These are phyloP conservation scores for Trichopoda pennipes DNA, from an alignment of 2,888 invertebrate species.

Conservation along the genomic window DNA sequence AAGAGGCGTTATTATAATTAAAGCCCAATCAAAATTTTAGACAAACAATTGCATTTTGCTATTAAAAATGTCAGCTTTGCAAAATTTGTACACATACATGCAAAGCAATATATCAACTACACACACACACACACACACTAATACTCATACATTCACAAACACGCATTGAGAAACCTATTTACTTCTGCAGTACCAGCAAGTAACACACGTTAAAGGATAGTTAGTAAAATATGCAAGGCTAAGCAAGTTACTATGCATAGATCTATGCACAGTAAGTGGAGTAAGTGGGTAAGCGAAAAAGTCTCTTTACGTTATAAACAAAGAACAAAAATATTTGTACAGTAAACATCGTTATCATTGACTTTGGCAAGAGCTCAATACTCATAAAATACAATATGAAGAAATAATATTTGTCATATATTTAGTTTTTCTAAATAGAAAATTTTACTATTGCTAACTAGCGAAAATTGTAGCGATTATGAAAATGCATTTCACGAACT, in stretches of 20 bases:
- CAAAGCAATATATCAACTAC: neutral
- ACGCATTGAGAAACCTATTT: neutral
- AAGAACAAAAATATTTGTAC: too few species aligned
- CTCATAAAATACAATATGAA: too few species aligned
- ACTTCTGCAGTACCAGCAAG: neutral
- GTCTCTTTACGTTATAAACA: too few species aligned
- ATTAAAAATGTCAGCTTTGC: conserved; percentile 61
- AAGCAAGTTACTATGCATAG: conserved; percentile 48
- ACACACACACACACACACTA: neutral
- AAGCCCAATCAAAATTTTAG: conserved; percentile 64
- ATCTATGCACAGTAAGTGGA: neutral
- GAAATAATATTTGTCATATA: too few species aligned
- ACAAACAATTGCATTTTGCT: conserved; percentile 63
- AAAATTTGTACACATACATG: neutral
- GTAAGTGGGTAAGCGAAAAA: too few species aligned
- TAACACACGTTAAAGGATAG: conserved; percentile 57
- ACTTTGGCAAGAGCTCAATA: too few species aligned
- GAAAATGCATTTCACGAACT: too few species aligned
- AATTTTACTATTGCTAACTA: too few species aligned
- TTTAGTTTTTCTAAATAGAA: too few species aligned
- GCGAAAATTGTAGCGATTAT: too few species aligned
- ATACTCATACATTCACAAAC: neutral
- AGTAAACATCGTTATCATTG: too few species aligned
- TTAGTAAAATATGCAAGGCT: conserved; percentile 57
- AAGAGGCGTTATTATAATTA: conserved; percentile 66